Evolutionary conservation across 2,888 invertebrate genomes (phyloP), one percentile per base, ranked within the genome.

Genomic region (Cephus pulcher): DNA sequence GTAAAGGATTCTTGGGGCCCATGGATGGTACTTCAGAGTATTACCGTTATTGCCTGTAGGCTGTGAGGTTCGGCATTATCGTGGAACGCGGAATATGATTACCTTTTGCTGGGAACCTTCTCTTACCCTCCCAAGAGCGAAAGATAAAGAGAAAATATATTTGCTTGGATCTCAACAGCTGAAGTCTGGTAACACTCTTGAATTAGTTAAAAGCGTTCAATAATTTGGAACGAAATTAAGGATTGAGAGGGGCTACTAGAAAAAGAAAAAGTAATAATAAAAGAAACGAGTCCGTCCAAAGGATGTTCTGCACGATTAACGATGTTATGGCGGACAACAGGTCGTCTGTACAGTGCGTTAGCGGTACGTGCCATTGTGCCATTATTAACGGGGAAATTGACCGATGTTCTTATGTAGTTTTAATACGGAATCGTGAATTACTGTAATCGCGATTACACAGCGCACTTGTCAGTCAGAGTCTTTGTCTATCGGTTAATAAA

Each of bases 51-150:
- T 83, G 88, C 87, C 90, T 84, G 84, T 85, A 87, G 90, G 90
- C 90, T 88, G 85, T 89, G 86, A 86, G 56, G 88, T 88, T 89
- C 86, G 85, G 87, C 86, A 90, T 90, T 89, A 89, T 85, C 88
- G 86, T 87, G 90, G 89, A 90, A 89, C 88, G 89, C 89, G 89
- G 90, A 90, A 90, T 91, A 89, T 89, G 90, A 90, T 90, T 90
- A 90, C 86, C 86, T 88, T 87, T 85, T 85, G 84, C 85, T 88
- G 87, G 82, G 85, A 84, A 84, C 80, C 76, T 75, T 76, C 74
- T 76, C 79, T 74, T 74, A 79, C 37, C 76, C 76, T 56, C 23
- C 6, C 56, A 23, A 56, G 15, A 33, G 75, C 33, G 33, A 4
- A 71, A 15, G 71, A 70, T 70, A 75, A 34, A 33, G 71, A 71